Evolutionary conservation across 2,888 invertebrate species (phyloP).

Genomic region (Dione juno): DNA sequence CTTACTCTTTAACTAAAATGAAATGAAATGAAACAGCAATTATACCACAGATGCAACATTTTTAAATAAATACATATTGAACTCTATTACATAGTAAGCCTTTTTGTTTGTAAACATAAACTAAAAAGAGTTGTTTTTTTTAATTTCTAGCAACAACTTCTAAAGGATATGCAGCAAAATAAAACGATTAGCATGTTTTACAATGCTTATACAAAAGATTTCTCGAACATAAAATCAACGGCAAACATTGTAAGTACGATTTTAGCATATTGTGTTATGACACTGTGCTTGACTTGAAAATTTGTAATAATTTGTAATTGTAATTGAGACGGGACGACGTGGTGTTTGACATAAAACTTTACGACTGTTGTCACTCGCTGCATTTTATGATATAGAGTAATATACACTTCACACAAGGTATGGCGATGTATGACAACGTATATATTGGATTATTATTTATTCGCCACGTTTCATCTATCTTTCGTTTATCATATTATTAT

Average conservation of each 20-base stretch:
- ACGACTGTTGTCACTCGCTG: conserved; percentile 75
- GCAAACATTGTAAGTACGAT: conserved; percentile 60
- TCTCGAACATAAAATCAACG: conserved; percentile 51
- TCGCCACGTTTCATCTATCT: no score
- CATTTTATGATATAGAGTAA: conserved; percentile 77
- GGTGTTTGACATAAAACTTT: conserved; percentile 74
- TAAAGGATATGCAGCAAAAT: conserved; percentile 44
- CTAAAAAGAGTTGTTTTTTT: conserved; percentile 28
- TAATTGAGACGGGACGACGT: conserved; percentile 75
- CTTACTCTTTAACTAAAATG: conserved; percentile 12
- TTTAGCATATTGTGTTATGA: conserved; percentile 61
- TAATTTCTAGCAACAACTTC: conserved; percentile 30
- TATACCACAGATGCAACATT: conserved; percentile 14
- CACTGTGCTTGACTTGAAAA: conserved; percentile 63
- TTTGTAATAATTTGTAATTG: conserved; percentile 82
- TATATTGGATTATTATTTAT: conserved; percentile 76
- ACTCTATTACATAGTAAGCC: conserved; percentile 33
- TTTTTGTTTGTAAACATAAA: conserved; percentile 37
- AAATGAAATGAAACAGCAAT: conserved; percentile 4
- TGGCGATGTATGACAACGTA: conserved; percentile 45
- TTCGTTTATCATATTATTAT: no score
- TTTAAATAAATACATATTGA: conserved; percentile 34
- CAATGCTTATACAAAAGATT: conserved; percentile 46
- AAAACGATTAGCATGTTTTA: conserved; percentile 51
- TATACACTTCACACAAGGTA: conserved; percentile 75